Base-by-base conservation (phyloP, 2,888 invertebrate species). In the Carterocephalus palaemon region DNA sequence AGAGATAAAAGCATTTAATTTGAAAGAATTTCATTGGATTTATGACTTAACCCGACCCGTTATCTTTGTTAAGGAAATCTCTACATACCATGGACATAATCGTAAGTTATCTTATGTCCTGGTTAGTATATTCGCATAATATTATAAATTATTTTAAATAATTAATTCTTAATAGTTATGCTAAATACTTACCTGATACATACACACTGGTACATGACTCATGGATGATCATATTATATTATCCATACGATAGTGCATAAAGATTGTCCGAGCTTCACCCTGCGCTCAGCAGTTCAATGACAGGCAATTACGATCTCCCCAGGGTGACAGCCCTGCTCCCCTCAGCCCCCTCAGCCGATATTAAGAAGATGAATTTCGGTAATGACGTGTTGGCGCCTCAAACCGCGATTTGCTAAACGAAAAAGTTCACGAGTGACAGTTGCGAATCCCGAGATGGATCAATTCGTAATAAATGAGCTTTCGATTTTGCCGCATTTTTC, bases 391-490 rank as follows among this genome's bases (percentile, higher is more conserved):
- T 59, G 51, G 48, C 52, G 53, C 48, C 53, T 56, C 52, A 53
- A 58, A 58, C 52, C 55, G 53, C 61, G 61, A 67, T 68, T 67
- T 66, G 59, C 58, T 72, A 71, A 76, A 70, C 72, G 70, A 72
- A 73, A 76, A 74, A 75, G 67, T 75, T 70, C 62, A 60, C 63
- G 59, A 72, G 62, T 69, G 78, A 71, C 75, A 76, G 70, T 66
- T 57, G 60, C 59, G 60, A 66, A 63, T 67, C 64, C 54, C 52
- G 53, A 64, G 68, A 73, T 68, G 70, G 75, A 78, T 78, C 75
- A 73, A 75, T 71, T 62, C 59, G 59, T 76, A 77, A 80, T 78
- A 76, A 75, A 79, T 76, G 68, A 62, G 59, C 59, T 53, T 64
- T 65, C 64, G 62, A 67, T 70, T 67, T 59, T 57, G 56, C 56